Evolutionary conservation across 2,888 invertebrate genomes (phyloP), one percentile per base, ranked within the genome.

Genomic region (Branchellion lobata): DNA sequence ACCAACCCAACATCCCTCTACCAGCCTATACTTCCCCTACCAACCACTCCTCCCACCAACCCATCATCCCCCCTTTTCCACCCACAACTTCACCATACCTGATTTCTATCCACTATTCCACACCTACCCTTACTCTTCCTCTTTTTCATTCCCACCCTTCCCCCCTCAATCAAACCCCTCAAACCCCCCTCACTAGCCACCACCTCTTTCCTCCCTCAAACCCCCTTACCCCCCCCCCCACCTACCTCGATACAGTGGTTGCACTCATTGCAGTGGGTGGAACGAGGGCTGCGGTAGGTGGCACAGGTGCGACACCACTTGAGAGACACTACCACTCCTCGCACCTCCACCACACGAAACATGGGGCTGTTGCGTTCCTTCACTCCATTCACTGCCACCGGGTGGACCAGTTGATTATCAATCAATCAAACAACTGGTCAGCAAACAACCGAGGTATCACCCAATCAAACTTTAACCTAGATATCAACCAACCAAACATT

Each of bases 271-370:
- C 99, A 99, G 89, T 99, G 99, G 81, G 96, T 96, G 89, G 97
- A 97, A 86, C 99, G 91, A 82, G 99, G 99, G 87, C 99, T 99
- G 86, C 99, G 91, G 90, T 99, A 99, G 90, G 99, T 99, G 90
- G 97, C 96, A 90, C 99, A 99, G 1, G 99, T 99, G 84, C 96
- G 94, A 89, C 99, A 98, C 98, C 98, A 99, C 90, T 99, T 99
- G 97, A 99, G 98, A 82, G 98, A 92, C 82, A 99, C 96, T 21
- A 95, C 96, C 84, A 98, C 96, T 81, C 97, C 97, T 89, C 96
- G 95, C 84, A 99, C 96, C 89, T 98, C 97, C 83, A 97, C 95
- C 89, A 93, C 96, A 89, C 95, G 95, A 89, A 97, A 98, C 81
- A 99, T 90, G 14, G 89, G 89, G 81, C 97, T 95, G 21, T 77